Percentiles rank a stretch among this genome's conserved stretches.
Evolutionary conservation across 2,797 vertebrate genomes (phyloP).

Genomic region (Sus cebifrons): DNA sequence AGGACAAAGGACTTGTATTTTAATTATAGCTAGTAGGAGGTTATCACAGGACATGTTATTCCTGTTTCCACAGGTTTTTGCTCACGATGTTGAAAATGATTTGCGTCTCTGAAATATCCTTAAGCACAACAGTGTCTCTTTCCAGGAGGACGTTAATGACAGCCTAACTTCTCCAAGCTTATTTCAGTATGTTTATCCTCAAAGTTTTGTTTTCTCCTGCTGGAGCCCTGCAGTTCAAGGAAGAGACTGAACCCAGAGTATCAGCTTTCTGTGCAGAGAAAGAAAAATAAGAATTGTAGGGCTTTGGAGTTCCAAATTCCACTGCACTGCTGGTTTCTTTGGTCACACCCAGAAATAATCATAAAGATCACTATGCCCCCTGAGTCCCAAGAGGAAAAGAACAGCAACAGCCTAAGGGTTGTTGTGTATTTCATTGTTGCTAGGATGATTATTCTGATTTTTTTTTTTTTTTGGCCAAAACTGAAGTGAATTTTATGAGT

Average conservation of each 20-base stretch:
- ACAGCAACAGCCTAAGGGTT: background rate
- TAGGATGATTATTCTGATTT: constrained; percentile 12
- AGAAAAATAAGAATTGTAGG: constrained; percentile 44
- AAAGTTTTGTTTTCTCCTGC: constrained; percentile 34
- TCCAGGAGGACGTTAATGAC: background rate
- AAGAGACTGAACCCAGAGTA: constrained; percentile 17
- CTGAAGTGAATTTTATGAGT: background rate
- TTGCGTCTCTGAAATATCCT: constrained; percentile 24
- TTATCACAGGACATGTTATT: background rate
- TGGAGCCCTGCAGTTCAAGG: constrained; percentile 23
- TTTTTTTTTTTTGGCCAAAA: constrained; percentile 42
- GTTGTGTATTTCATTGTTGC: background rate
- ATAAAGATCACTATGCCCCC: background rate
- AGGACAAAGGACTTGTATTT: background rate
- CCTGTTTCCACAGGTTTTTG: background rate
- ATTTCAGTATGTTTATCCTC: constrained; percentile 13
- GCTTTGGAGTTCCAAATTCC: background rate
- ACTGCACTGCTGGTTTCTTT: background rate
- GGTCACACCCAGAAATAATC: background rate
- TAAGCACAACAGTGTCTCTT: background rate
- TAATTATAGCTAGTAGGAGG: constrained; percentile 25
- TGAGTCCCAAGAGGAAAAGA: background rate
- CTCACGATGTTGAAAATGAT: background rate
- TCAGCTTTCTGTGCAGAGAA: constrained; percentile 33
- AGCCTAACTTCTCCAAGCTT: background rate